Evolutionary conservation across 2,797 vertebrate genomes (phyloP).

Genomic region (Diplodus puntazzo): DNA sequence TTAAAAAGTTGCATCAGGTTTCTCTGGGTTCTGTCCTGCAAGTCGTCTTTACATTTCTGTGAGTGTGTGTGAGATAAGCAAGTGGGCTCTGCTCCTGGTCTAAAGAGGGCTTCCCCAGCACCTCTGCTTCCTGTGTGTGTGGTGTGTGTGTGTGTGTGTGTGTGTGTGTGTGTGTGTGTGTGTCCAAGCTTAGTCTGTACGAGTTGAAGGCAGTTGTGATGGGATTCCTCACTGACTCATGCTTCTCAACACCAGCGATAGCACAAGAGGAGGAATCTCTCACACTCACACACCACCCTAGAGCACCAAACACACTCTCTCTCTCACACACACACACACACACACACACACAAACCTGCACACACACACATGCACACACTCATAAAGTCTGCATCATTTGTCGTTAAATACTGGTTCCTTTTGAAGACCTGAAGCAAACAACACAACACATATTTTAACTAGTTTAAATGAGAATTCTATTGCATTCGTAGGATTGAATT

Average conservation of each 20-base stretch:
- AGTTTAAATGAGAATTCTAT: not conserved
- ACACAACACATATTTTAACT: not conserved
- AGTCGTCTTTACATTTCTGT: conserved; percentile 32
- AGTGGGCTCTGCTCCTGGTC: conserved; percentile 46
- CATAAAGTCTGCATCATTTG: not conserved
- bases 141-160: conserved; percentile 22
- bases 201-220: too few species aligned
- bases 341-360: not conserved
- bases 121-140: conserved; percentile 52
- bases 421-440: not conserved
- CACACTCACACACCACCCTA: conserved; percentile 1
- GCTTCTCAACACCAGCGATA: conserved; percentile 6
- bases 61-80: conserved; percentile 57
- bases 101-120: conserved; percentile 65
- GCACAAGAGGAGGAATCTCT: conserved; percentile 43
- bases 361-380: not conserved
- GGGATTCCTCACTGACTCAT: too few species aligned
- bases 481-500: not conserved
- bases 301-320: too few species aligned
- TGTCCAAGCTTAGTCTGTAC: too few species aligned
- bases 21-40: conserved; percentile 4
- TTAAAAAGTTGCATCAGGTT: not conserved
- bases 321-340: conserved; percentile 11
- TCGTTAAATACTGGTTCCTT: not conserved
- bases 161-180: not conserved